Base-by-base conservation (phyloP, 2,797 vertebrate genomes). In the Halcyon badia region DNA sequence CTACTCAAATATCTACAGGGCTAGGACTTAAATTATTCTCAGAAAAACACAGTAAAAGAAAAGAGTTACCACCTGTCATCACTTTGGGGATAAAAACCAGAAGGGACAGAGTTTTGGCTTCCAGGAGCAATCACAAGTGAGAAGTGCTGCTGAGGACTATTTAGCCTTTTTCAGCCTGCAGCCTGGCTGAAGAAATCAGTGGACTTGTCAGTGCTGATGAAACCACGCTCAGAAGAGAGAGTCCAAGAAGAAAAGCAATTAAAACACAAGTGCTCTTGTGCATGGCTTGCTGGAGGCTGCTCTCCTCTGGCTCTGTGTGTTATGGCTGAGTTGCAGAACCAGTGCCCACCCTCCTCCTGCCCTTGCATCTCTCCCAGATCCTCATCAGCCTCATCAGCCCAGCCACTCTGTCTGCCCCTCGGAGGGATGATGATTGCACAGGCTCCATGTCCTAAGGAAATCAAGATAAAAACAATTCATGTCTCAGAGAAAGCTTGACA, bases 21-120 rank as follows among this genome's bases (percentile, higher is more conserved):
- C 19, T 71, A 25, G 33, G 30, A 57, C 77, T 94, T 57, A 73
- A 87, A 65, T 21, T 76, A 4, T 16, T 52, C 22, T 92, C 78
- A 85, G 58, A 60, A 92, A 83, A 86, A 48, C 21, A 69, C 10
- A 65, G 51, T 1, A 2, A 56, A 89, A 88, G 13, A 30, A 62
- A 88, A 76, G 33, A 35, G 39, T 66, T 66, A 42, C 33, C 44
- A 76, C 75, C 61, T 87, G 60, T 68, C 87, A 83, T 69, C 44
- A 71, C 51, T 37, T 15, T 25, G n/a, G 65, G 69, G 37, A 87
- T 35, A 37, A 81, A 92, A 91, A 31, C 21, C 87, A 94, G 90
- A 88, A 90, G 42, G 76, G 84, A 64, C 79, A 62, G 49, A 33
- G 24, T 48, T 92, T 83, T 86, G n/a, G 26, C 54, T 92, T 66